These are phyloP conservation scores for Monopis laevigella DNA, from an alignment of 2,888 invertebrate species.

Conservation along the genomic window DNA sequence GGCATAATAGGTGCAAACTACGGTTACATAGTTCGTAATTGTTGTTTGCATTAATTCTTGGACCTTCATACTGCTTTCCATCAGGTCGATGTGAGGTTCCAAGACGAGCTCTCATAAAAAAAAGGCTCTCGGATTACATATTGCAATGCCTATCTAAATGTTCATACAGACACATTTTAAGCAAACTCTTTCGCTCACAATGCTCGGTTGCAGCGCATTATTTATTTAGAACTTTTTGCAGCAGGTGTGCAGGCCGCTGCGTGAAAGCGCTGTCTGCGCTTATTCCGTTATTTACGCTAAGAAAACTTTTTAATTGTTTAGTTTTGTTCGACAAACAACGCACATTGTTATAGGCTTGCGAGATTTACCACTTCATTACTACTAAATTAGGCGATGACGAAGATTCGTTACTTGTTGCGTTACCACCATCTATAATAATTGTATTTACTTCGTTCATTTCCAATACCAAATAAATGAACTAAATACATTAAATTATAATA, in stretches of 20 bases:
- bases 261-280: constrained; percentile 9
- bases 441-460: too few species aligned
- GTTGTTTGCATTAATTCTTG: not conserved
- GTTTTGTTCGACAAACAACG: not conserved
- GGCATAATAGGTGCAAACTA: too few species aligned
- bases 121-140: too few species aligned
- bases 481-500: too few species aligned
- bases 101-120: too few species aligned
- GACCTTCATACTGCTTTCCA: not conserved
- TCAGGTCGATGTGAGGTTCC: not conserved
- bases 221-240: constrained; percentile 7
- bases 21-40: not conserved
- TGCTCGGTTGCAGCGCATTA: constrained; percentile 9
- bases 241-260: constrained; percentile 10
- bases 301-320: too few species aligned
- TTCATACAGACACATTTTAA: not conserved
- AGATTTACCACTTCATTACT: too few species aligned
- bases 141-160: not conserved
- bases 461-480: too few species aligned
- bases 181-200: constrained; percentile 4
- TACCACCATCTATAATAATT: too few species aligned
- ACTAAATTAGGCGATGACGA: too few species aligned
- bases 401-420: too few species aligned
- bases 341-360: too few species aligned
- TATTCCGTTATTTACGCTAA: constrained; percentile 7